phyloP scores from a whole-genome alignment of 2,797 vertebrate genomes.

The Semaprochilodus insignis region DNA sequence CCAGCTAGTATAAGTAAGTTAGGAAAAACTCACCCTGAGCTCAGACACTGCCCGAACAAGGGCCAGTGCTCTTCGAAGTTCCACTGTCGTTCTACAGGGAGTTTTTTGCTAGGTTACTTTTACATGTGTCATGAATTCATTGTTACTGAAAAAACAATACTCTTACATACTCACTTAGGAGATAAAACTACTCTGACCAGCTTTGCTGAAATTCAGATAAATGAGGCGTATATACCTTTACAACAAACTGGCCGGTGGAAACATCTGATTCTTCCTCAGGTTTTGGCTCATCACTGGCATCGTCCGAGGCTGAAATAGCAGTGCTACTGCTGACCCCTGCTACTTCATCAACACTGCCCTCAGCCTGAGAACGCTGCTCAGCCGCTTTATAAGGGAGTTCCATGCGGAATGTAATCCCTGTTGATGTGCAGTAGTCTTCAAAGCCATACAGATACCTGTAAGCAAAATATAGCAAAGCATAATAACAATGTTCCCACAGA shows the following conservation, averaged over 20 bases:
- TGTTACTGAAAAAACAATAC: too few species aligned
- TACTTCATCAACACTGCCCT: conserved; percentile 67
- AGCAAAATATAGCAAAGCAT: not conserved
- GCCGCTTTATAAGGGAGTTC: conserved; percentile 76
- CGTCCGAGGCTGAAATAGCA: conserved; percentile 23
- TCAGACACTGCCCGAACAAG: too few species aligned
- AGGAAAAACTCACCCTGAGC: too few species aligned
- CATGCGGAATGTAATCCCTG: conserved; percentile 81
- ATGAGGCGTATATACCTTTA: conserved; percentile 68
- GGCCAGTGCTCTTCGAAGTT: too few species aligned
- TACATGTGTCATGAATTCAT: too few species aligned
- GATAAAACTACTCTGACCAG: not conserved
- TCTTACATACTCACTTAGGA: not conserved
- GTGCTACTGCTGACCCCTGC: conserved; percentile 39
- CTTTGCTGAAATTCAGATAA: not conserved
- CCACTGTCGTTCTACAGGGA: too few species aligned
- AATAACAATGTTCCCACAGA: too few species aligned
- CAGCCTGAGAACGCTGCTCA: conserved; percentile 67
- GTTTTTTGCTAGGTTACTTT: too few species aligned
- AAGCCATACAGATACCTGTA: conserved; percentile 83
- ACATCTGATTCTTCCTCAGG: conserved; percentile 61
- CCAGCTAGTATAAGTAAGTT: too few species aligned
- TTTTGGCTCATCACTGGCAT: conserved; percentile 67
- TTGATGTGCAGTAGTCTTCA: conserved; percentile 84
- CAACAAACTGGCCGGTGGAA: conserved; percentile 40